Percentiles rank a stretch among this genome's conserved stretches.
phyloP scores from a whole-genome alignment of 2,113 vertebrate species.

The Dascyllus trimaculatus region DNA sequence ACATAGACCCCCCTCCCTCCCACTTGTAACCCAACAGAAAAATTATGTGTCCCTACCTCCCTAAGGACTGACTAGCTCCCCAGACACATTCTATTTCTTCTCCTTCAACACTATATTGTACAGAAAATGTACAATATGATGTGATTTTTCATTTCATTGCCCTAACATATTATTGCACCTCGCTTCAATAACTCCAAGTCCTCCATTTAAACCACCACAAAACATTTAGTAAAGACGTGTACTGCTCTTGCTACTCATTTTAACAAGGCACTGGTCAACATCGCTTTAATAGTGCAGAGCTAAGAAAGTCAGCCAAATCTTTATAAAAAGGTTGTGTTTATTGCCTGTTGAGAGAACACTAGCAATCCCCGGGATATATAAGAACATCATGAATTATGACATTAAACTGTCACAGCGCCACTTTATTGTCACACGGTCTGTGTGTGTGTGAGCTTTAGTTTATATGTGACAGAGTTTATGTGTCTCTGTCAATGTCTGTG shows the following conservation, averaged over 20 bases:
- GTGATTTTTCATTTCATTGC: constrained; percentile 26
- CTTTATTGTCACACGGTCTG: constrained; percentile 27
- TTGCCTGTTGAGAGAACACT: constrained; percentile 52
- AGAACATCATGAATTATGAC: constrained; percentile 74
- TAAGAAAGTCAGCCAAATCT: constrained; percentile 45
- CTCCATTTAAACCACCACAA: constrained; percentile 48
- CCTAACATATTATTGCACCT: not conserved
- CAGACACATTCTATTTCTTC: constrained; percentile 18
- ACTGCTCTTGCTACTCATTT: constrained; percentile 7
- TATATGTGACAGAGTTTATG: constrained; percentile 16
- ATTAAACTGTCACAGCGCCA: constrained; percentile 73
- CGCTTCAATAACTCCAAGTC: constrained; percentile 11
- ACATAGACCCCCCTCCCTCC: not conserved
- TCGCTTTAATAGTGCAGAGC: constrained; percentile 39
- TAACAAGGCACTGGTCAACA: constrained; percentile 33
- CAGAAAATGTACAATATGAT: not conserved
- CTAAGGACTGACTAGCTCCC: constrained; percentile 3
- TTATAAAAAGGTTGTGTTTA: constrained; percentile 57
- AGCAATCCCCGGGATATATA: constrained; percentile 56
- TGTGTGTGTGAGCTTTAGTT: not conserved
- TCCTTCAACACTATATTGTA: constrained; percentile 26
- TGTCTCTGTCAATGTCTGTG: not conserved
- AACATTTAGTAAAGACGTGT: constrained; percentile 14
- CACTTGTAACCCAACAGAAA: not conserved
- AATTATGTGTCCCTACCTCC: not conserved